Evolutionary conservation across 2,888 invertebrate genomes (phyloP), one percentile per base, ranked within the genome.

Genomic region (Galeopsomyia nigrocyanea): DNA sequence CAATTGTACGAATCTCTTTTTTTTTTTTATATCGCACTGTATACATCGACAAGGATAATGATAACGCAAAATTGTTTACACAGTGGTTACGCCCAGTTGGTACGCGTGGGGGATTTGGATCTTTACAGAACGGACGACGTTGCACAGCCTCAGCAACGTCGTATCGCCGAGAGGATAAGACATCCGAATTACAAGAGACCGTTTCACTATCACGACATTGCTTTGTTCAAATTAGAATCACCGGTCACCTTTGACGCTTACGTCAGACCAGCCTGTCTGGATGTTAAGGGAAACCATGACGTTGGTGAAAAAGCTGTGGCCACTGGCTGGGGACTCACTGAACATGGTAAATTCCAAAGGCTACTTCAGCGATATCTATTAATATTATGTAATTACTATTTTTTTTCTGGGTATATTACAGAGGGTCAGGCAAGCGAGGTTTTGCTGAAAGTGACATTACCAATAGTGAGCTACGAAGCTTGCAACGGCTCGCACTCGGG

Each of bases 391-490:
- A n/a, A n/a, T n/a, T 14, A 22, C 7, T 0, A 49, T 49, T 56
- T 56, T 17, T 17, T 22, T 1, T 66, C 21, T 26, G 14, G 13
- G 46, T 46, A 22, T 57, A n/a, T 68, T 64, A 22, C 72, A 87
- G 87, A 77, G 49, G 84, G 81, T 0, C 81, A 81, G 3, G 79
- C 78, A 1, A 82, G 85, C 1, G 80, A 83, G 14, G 83, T 87
- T 75, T 80, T 91, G 67, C 79, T 88, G 10, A 90, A 90, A 80
- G 90, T 91, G 0, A 87, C 85, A 2, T 80, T 91, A 14, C 82
- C 84, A 0, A 81, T 87, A 13, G 88, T 87, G 50, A 53, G 80
- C 0, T 76, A 80, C 0, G n/a, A 73, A 0, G 75, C 78, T 10
- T 91, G 90, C 76, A 84, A 84, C 57, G 51, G 1, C 82, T 85